A percentile compares a stretch with the other conserved stretches of the same genome.
phyloP scores from a whole-genome alignment of 1,140 invertebrate genomes.

The Colletes gigas region DNA sequence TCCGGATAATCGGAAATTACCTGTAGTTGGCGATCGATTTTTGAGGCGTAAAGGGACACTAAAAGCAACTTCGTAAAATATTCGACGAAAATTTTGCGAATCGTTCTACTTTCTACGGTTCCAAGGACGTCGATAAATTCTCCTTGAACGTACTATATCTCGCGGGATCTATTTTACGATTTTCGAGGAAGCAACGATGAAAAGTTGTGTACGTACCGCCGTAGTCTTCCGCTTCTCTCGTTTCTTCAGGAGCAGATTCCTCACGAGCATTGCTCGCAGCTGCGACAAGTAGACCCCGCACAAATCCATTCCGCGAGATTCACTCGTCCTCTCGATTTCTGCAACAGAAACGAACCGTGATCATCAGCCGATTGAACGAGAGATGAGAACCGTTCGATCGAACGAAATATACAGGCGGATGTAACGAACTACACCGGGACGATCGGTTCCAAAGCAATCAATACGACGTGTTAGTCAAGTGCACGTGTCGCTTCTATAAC shows the following conservation, averaged over 20 bases:
- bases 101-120: too few species aligned
- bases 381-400: not conserved
- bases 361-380: too few species aligned
- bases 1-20: too few species aligned
- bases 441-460: not conserved
- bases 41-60: too few species aligned
- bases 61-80: too few species aligned
- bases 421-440: not conserved
- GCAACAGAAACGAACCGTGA: slow-evolving; percentile 59
- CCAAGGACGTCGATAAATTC: too few species aligned
- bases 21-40: too few species aligned
- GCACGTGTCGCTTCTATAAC: not conserved
- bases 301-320: slow-evolving; percentile 73
- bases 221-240: slow-evolving; percentile 87
- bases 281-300: slow-evolving; percentile 81
- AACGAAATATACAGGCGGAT: too few species aligned
- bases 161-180: too few species aligned
- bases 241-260: slow-evolving; percentile 87
- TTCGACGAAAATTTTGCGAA: too few species aligned
- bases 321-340: slow-evolving; percentile 69
- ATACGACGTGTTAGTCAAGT: not conserved
- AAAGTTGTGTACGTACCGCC: slow-evolving; percentile 81
- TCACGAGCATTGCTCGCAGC: slow-evolving; percentile 86
- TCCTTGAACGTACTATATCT: too few species aligned
- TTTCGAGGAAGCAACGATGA: not conserved